Base-by-base conservation (phyloP, 2,888 invertebrate species). In the Athalia cordata region DNA sequence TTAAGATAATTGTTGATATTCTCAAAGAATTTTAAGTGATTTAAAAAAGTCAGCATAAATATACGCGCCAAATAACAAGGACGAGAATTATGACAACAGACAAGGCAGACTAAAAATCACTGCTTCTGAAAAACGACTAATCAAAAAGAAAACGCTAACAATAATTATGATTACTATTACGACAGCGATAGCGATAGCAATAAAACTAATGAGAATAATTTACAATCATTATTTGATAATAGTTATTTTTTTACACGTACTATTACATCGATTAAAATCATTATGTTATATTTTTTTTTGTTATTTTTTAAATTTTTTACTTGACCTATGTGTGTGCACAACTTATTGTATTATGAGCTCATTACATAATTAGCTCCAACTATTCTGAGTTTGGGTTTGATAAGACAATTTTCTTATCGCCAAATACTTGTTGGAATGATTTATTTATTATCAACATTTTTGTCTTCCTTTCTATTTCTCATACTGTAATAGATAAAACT, bases 161-260 rank as follows among this genome's bases (percentile, higher is more conserved):
- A 50, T 50, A 75, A 50, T 43, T 13, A 43, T 70, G n/a, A 29
- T 55, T 43, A 70, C 15, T 13, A 59, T 15, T 62, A 62, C 13
- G 8, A 13, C 11, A 75, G 61, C 50, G 43, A 64, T 64, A 75
- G 61, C 62, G 75, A 11, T 75, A 62, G 64, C 75, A 52, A 75
- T 75, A 50, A 62, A 52, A 62, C 4, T 75, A 15, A 64, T 75
- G 15, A 62, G 49, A 64, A 61, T 62, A 50, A 61, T 62, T 29
- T 29, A 29, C 29, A n/a, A 52, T 49, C 8, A 62, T 29, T 9
- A 62, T 50, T 64, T 52, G 62, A 75, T 75, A 64, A 62, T 75
- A 61, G 11, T 61, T 62, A 75, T 64, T 75, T 75, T 29, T 75
- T 62, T 72, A 13, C 61, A 15, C n/a, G 29, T 52, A 62, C 75